Evolutionary conservation across 2,113 vertebrate genomes (phyloP).

Genomic region (Hippocampus barbouri): DNA sequence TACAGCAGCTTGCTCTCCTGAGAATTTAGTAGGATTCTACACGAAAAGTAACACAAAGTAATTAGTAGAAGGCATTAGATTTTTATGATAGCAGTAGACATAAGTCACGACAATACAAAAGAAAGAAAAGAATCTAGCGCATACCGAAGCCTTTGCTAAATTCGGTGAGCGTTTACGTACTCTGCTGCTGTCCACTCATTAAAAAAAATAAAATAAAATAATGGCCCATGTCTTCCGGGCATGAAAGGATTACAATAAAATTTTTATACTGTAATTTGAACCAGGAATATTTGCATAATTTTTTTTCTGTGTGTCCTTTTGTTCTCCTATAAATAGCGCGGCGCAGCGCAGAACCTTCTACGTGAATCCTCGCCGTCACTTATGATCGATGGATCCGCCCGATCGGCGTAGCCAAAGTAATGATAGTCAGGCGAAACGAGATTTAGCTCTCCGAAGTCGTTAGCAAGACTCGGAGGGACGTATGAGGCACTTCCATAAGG

Average conservation of each 20-base stretch:
- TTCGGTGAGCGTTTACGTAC: too few species aligned
- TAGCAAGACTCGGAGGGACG: neutral
- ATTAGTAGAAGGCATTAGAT: neutral
- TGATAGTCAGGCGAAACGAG: neutral
- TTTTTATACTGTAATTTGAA: neutral
- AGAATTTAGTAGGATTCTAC: slow-evolving; percentile 17
- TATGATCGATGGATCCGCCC: neutral
- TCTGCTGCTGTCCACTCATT: neutral
- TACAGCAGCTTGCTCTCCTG: slow-evolving; percentile 7
- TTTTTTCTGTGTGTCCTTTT: neutral
- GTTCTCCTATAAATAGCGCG: neutral
- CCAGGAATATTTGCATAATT: neutral
- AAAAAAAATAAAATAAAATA: too few species aligned
- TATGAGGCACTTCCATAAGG: neutral
- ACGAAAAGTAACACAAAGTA: neutral
- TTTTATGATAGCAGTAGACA: neutral
- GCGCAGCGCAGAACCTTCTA: neutral
- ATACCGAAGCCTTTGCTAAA: too few species aligned
- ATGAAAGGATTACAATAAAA: neutral
- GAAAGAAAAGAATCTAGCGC: neutral
- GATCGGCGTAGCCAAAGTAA: neutral
- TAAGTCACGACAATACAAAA: neutral
- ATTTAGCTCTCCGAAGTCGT: neutral
- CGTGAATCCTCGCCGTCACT: neutral
- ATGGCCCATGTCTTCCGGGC: neutral